Base-by-base conservation (phyloP, 2,888 invertebrate species). In the Morpho helenor region DNA sequence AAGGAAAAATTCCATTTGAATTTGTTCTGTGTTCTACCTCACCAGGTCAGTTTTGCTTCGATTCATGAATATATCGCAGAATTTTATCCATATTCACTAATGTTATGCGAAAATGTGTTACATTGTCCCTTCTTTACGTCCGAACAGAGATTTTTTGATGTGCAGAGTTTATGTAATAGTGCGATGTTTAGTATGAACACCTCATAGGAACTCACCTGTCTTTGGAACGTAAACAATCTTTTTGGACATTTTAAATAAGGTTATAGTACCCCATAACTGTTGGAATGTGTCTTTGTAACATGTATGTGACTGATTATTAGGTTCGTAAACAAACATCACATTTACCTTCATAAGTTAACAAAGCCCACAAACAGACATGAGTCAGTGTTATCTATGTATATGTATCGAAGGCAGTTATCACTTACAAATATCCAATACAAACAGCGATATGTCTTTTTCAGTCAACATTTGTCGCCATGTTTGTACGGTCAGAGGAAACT, bases 1-100 rank as follows among this genome's bases (percentile, higher is more conserved):
- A 60, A 49, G 51, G 43, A 45, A 49, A 57, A 60, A 46, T 62
- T 62, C 60, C 55, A 62, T 62, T 60, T 62, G 60, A 43, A 55
- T 60, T 55, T 9, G 46, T 49, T 44, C 31, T 31, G 31, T 31
- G 31, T 31, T 31, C 31, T 31, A 31, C 31, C 31, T 31, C 31
- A 31, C 31, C 31, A 31, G 31, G 50, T 50, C 40, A 49, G 59
- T 56, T 60, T 62, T 55, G 45, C 40, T 62, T 55, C 31, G 31
- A 31, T 31, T 31, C 31, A 31, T 5, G 31, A 31, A 5, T 31
- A 31, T 31, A 5, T 31, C 31, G 5, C 31, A 31, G 31, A 31
- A 31, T 31, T 31, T 3, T 31, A 31, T 31, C 4, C 31, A 31
- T 31, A 31, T 31, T 31, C 31, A 31, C 31, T 31, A 5, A 5